Conservation (phyloP, 2,113 vertebrate genomes). For the Madoqua kirkii region DNA sequence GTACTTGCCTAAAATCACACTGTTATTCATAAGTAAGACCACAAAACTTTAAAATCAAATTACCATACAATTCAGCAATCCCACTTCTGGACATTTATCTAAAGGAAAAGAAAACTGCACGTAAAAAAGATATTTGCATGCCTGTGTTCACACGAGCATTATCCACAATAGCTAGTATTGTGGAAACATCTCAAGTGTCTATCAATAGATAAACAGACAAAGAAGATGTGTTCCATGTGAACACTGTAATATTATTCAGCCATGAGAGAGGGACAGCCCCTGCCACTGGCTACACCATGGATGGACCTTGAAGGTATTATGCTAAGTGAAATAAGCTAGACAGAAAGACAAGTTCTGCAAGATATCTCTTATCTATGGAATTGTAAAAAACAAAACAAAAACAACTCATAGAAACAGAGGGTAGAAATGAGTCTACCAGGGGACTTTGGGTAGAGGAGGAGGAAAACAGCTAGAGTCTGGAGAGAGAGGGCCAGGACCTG, state of each 20-base stretch:
- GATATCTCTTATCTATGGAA: neutral
- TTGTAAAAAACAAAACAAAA: neutral
- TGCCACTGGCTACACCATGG: neutral
- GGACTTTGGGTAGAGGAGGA: neutral
- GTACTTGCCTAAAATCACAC: neutral
- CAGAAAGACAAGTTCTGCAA: neutral
- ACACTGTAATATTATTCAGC: neutral
- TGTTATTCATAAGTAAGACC: neutral
- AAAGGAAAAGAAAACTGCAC: neutral
- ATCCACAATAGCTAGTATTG: neutral
- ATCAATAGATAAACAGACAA: neutral
- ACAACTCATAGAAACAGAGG: neutral
- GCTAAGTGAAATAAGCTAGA: neutral
- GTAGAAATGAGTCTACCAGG: neutral
- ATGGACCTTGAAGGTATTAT: neutral
- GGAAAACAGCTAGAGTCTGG: neutral
- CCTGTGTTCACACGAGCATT: neutral
- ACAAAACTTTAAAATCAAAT: neutral
- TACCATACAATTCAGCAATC: neutral
- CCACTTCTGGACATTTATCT: neutral
- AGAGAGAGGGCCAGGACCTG: neutral
- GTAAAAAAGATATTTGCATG: neutral
- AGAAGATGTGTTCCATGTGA: neutral
- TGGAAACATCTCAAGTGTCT: neutral
- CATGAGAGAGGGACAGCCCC: neutral